Conservation (phyloP, 2,113 vertebrate genomes). For the Ictalurus punctatus region DNA sequence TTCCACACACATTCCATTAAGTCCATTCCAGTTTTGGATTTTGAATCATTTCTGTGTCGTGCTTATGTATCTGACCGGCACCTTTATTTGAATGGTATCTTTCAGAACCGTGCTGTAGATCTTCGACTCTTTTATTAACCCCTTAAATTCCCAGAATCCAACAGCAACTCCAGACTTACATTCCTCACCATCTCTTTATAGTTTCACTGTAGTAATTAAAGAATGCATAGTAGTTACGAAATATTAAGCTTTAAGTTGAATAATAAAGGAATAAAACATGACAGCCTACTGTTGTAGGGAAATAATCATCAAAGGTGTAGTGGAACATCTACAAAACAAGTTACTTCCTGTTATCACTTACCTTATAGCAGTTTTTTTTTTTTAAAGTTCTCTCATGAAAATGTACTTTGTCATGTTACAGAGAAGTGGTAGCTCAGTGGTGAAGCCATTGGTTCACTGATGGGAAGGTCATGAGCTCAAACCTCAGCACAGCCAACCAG, state of each 20-base stretch:
- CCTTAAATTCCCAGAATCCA: background rate
- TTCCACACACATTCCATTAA: constrained; percentile 18
- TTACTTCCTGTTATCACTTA: background rate
- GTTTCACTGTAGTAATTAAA: background rate
- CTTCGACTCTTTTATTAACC: background rate
- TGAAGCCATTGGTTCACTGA: too few relatives aligned
- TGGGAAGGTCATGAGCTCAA: too few relatives aligned
- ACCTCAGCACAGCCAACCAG: too few relatives aligned
- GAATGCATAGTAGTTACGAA: too few relatives aligned
- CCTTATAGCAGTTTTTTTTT: background rate
- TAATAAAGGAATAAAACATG: background rate
- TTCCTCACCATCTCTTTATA: background rate
- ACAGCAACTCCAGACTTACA: background rate
- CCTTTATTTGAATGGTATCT: background rate
- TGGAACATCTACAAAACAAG: background rate
- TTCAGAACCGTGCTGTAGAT: background rate
- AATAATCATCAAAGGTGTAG: background rate
- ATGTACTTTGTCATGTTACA: background rate
- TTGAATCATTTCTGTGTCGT: constrained; percentile 12
- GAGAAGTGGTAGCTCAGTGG: background rate
- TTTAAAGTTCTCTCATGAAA: background rate
- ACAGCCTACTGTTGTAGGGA: background rate
- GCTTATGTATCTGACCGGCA: background rate
- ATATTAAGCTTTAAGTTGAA: background rate
- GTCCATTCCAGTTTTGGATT: background rate